A percentile compares a stretch with the other conserved stretches of the same genome.
Conservation (phyloP, 2,888 invertebrate species). For the Psylliodes chrysocephalus region DNA sequence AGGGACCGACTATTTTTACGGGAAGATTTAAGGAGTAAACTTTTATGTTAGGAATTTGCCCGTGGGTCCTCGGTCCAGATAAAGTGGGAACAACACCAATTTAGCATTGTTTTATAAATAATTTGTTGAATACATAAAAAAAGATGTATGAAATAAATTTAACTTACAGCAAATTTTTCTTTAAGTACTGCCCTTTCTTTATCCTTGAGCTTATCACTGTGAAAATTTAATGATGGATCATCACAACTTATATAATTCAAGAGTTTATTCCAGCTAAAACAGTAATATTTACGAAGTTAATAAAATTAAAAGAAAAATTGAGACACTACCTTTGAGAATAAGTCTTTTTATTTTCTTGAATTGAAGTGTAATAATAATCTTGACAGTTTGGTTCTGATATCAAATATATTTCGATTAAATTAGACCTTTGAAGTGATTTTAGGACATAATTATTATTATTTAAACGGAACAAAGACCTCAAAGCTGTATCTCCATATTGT, state of each 20-base stretch:
- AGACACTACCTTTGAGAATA: slow-evolving; percentile 72
- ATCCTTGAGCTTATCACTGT: slow-evolving; percentile 80
- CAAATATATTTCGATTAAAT: slow-evolving; percentile 82
- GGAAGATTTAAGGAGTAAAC: no score
- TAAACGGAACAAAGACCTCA: slow-evolving; percentile 89
- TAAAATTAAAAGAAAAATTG: slow-evolving; percentile 18
- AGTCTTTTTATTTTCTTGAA: slow-evolving; percentile 81
- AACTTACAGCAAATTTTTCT: slow-evolving; percentile 87
- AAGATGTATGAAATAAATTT: background rate
- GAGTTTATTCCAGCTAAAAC: slow-evolving; percentile 83
- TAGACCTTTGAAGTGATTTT: slow-evolving; percentile 89
- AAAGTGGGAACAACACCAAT: no score
- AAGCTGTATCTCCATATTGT: slow-evolving; percentile 85
- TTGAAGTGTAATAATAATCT: slow-evolving; percentile 86
- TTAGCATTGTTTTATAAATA: no score
- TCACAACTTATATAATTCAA: slow-evolving; percentile 78
- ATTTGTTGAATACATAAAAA: no score
- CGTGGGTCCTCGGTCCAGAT: no score
- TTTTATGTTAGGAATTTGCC: no score
- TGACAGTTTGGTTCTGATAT: slow-evolving; percentile 88
- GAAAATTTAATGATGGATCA: slow-evolving; percentile 71
- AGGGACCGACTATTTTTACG: no score
- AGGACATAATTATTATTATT: slow-evolving; percentile 96
- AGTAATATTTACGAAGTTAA: background rate
- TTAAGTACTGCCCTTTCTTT: slow-evolving; percentile 87